Evolutionary conservation across 2,888 invertebrate species (phyloP).

Genomic region (Melinaea marsaeus): DNA sequence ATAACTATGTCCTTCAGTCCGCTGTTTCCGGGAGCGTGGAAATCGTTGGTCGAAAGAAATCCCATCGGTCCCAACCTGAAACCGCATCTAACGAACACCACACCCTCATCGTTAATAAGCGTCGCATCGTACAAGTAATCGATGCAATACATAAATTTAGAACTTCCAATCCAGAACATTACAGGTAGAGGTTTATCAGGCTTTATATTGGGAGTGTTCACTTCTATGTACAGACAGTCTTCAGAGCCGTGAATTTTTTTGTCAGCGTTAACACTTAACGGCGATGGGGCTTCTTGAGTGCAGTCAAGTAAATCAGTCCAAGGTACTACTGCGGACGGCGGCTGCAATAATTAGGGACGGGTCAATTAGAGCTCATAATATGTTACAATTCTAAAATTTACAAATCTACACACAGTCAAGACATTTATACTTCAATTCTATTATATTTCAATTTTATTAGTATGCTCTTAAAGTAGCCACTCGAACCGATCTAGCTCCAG

Average conservation of each 20-base stretch:
- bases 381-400: background rate
- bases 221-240: conserved; percentile 68
- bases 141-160: conserved; percentile 46
- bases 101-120: conserved; percentile 51
- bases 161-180: conserved; percentile 73
- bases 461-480: too few species aligned
- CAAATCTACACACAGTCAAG: background rate
- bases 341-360: conserved; percentile 44
- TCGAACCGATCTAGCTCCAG: too few species aligned
- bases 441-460: too few species aligned
- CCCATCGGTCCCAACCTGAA: conserved; percentile 70
- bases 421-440: background rate
- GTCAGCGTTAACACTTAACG: conserved; percentile 32
- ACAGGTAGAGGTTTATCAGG: conserved; percentile 63
- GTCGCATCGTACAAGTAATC: conserved; percentile 58
- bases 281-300: conserved; percentile 48
- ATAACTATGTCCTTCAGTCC: conserved; percentile 69
- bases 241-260: conserved; percentile 50
- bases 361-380: background rate
- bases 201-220: conserved; percentile 52
- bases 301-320: conserved; percentile 53
- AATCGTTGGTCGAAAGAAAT: conserved; percentile 64
- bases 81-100: conserved; percentile 66
- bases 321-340: conserved; percentile 50
- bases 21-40: conserved; percentile 66